phyloP scores from a whole-genome alignment of 2,888 invertebrate genomes.

The Drosophila longiperda region DNA sequence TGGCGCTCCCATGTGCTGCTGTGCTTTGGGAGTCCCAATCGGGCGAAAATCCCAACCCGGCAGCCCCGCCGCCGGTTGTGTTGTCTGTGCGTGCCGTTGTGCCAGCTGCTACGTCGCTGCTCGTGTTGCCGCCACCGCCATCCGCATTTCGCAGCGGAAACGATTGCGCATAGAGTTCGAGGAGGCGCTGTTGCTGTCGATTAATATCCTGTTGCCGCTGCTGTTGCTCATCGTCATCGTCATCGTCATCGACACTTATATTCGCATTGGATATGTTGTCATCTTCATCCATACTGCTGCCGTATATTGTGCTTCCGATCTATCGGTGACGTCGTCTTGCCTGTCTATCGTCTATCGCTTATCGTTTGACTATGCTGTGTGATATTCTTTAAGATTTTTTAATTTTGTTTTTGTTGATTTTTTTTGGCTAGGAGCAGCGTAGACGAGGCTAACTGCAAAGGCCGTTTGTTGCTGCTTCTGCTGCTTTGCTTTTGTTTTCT shows the following conservation, averaged over 20 bases:
- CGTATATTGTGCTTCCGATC: slow-evolving; percentile 43
- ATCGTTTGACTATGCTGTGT: slow-evolving; percentile 33
- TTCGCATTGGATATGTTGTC: slow-evolving; percentile 79
- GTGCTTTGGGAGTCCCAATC: slow-evolving; percentile 65
- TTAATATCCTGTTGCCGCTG: slow-evolving; percentile 18
- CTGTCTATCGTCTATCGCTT: slow-evolving; percentile 24
- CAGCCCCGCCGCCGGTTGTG: slow-evolving; percentile 23
- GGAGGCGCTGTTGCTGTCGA: slow-evolving; percentile 36
- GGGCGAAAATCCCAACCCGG: slow-evolving; percentile 42
- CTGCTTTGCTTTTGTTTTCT: slow-evolving; percentile 38
- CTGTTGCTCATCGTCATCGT: slow-evolving; percentile 47
- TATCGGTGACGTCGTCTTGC: slow-evolving; percentile 67
- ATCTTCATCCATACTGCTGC: slow-evolving; percentile 81
- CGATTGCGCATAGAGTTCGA: slow-evolving; percentile 52
- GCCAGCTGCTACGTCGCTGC: not conserved
- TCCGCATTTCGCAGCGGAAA: slow-evolving; percentile 47
- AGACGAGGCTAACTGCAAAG: slow-evolving; percentile 49
- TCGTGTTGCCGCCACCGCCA: slow-evolving; percentile 9
- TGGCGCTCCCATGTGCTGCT: slow-evolving; percentile 20
- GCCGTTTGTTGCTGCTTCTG: slow-evolving; percentile 45
- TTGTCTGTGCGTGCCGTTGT: slow-evolving; percentile 11
- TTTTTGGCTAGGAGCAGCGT: slow-evolving; percentile 35
- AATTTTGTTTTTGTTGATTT: not conserved
- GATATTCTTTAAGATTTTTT: slow-evolving; percentile 35
- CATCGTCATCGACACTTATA: slow-evolving; percentile 74